Evolutionary conservation across 2,113 vertebrate genomes (phyloP), one percentile per base, ranked within the genome.

Genomic region (Acrocephalus arundinaceus): DNA sequence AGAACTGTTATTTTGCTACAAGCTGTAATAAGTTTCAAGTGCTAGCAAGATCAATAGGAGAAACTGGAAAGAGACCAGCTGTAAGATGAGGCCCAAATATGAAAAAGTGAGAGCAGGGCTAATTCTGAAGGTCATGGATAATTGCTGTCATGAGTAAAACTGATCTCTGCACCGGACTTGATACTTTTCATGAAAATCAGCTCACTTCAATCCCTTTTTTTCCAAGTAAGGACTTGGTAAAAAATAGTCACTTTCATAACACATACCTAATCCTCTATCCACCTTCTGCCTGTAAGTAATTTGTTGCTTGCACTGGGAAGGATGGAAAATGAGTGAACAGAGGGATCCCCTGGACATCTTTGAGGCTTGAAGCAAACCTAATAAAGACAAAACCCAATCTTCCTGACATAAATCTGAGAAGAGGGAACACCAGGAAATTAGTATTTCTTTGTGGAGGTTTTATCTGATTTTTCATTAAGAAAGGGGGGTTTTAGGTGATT

Each of bases 301-400:
- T 85, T 67, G 5, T 35, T 76, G 46, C 13, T 70, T 76, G 18
- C 10, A 27, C n/a, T 41, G 25, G 31, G 31, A 65, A 83, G 57
- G 62, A 61, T 19, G 17, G 49, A 65, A 48, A 45, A 33, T 11
- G 9, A 85, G 17, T 0, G 3, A 82, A 55, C 24, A 10, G 39
- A 88, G 15, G 4, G 4, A 35, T 3, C 24, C 1, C 3, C 28
- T 71, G 10, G 18, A 73, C 6, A 24, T 20, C 24, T 35, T 25
- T 31, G 11, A 17, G 21, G 8, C 7, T 41, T 52, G 21, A 68
- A 72, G 9, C 2, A 41, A 14, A 35, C 11, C 16, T 70, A 67
- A 73, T 24, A 49, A 46, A 89, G 24, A 43, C 11, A 17, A 6
- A 2, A 19, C 23, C 39, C 1, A 0, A 23, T 0, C 1, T 37